Evolutionary conservation across 1,140 invertebrate genomes (phyloP).

Genomic region (Cepaea nemoralis): DNA sequence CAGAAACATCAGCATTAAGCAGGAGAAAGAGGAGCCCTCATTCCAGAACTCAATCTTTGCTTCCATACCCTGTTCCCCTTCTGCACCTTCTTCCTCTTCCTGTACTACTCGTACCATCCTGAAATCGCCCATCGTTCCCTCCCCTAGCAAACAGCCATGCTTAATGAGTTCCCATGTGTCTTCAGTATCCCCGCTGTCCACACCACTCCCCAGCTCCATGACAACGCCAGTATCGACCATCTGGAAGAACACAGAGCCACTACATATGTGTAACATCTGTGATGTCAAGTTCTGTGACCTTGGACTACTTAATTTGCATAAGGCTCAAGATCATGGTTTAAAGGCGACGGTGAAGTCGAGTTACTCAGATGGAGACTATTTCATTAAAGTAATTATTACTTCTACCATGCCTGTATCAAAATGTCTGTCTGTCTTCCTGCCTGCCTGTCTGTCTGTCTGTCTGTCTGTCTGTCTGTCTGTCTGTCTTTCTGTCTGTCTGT

Average conservation of each 20-base stretch:
- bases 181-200: constrained; percentile 32
- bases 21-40: constrained; percentile 23
- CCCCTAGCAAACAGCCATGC: background rate
- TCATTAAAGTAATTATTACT: background rate
- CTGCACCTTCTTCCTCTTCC: constrained; percentile 27
- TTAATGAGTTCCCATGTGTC: constrained; percentile 5
- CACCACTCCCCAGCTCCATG: constrained; percentile 19
- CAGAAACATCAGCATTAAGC: constrained; percentile 16
- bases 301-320: constrained; percentile 57
- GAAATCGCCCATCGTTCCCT: constrained; percentile 22
- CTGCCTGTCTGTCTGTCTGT: too few relatives aligned
- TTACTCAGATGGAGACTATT: background rate
- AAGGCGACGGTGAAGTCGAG: constrained; percentile 30
- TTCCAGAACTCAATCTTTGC: background rate
- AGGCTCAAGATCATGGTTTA: constrained; percentile 62
- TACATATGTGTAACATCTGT: constrained; percentile 67
- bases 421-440: too few relatives aligned
- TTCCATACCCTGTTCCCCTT: background rate
- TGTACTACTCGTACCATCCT: constrained; percentile 29
- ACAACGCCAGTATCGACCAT: constrained; percentile 46
- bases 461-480: too few relatives aligned
- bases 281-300: constrained; percentile 64
- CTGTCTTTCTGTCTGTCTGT: too few relatives aligned
- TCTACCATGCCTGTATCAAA: too few relatives aligned
- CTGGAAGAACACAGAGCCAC: constrained; percentile 64